Evolutionary conservation across 2,888 invertebrate genomes (phyloP).

Genomic region (Megaustenia siamemsis): DNA sequence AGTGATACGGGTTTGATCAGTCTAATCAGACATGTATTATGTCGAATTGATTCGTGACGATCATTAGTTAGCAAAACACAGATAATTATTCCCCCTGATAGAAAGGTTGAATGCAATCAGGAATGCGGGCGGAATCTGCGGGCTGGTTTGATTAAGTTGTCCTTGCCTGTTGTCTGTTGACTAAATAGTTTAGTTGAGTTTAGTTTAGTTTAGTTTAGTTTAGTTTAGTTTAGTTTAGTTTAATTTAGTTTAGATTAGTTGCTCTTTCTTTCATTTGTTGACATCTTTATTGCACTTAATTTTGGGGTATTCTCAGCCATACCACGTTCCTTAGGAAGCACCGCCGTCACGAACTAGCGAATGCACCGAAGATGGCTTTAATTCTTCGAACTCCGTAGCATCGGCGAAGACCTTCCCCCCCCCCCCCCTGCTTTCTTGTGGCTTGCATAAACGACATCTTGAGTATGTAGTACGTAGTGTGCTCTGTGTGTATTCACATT

Average conservation of each 20-base stretch:
- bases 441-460: too few relatives aligned
- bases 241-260: too few relatives aligned
- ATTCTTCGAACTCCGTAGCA: not conserved
- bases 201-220: too few relatives aligned
- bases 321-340: not conserved
- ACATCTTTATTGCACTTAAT: not conserved
- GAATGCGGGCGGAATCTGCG: not conserved
- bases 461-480: not conserved
- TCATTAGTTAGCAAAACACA: too few relatives aligned
- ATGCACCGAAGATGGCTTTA: not conserved
- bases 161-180: not conserved
- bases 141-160: not conserved
- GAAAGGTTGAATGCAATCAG: not conserved
- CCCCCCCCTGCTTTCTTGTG: not conserved
- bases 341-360: not conserved
- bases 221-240: too few relatives aligned
- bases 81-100: too few relatives aligned
- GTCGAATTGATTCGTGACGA: too few relatives aligned
- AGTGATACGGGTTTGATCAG: too few relatives aligned
- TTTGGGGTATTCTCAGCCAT: not conserved
- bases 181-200: not conserved
- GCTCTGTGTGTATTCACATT: not conserved
- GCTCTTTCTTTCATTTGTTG: not conserved
- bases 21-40: too few relatives aligned
- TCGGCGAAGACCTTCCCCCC: not conserved